Percentiles rank a stretch among this genome's conserved stretches.
Conservation (phyloP, 2,113 vertebrate species). For the Donacobius atricapilla region DNA sequence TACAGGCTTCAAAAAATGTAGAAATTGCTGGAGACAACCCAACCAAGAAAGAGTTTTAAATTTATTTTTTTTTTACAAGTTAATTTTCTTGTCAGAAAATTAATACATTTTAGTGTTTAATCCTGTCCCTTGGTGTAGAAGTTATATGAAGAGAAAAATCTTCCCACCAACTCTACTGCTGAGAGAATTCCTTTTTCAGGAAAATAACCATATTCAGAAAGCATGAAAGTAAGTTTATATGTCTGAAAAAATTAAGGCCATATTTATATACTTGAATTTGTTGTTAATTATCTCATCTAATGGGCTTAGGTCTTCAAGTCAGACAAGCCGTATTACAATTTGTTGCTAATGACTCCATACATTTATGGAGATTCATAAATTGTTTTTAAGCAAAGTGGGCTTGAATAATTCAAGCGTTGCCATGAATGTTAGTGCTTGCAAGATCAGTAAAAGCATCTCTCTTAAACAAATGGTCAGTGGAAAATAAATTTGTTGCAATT, state of each 20-base stretch:
- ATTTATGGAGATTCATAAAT: neutral
- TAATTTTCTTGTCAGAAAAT: neutral
- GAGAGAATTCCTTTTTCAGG: neutral
- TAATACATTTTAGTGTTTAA: neutral
- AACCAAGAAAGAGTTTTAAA: neutral
- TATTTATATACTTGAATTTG: neutral
- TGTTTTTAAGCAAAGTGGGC: neutral
- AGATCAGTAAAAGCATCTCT: neutral
- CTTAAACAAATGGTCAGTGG: neutral
- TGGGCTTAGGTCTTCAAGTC: neutral
- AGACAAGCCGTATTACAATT: neutral
- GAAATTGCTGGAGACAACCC: neutral
- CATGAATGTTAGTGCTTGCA: neutral
- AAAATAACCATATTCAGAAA: neutral
- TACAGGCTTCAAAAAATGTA: neutral
- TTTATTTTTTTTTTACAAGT: neutral
- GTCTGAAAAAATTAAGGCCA: neutral
- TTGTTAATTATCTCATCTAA: neutral
- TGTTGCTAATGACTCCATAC: neutral
- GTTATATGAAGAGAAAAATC: neutral
- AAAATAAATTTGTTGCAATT: neutral
- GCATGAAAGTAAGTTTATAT: neutral
- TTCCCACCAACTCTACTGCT: neutral
- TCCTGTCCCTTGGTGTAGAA: neutral
- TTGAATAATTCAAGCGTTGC: constrained; percentile 21